Conservation (phyloP, 2,888 invertebrate species). For the Cryptus armator region DNA sequence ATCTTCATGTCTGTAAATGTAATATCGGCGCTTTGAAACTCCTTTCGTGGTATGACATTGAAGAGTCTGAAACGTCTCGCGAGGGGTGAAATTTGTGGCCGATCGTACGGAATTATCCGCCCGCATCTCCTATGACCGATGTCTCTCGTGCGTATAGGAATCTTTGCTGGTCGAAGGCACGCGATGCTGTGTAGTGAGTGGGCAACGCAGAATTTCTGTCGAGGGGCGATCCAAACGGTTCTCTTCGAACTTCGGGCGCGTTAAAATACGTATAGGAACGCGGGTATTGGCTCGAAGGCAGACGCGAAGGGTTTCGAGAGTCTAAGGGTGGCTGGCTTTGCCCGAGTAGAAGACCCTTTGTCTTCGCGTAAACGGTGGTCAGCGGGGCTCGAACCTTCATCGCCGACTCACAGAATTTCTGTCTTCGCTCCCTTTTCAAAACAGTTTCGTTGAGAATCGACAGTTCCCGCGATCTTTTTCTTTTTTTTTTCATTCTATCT, state of each 20-base stretch:
- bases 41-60: background rate
- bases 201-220: slow-evolving; percentile 28
- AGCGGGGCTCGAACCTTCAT: slow-evolving; percentile 53
- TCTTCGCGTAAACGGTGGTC: slow-evolving; percentile 69
- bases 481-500: slow-evolving; percentile 51
- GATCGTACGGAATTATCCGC: slow-evolving; percentile 56
- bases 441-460: slow-evolving; percentile 23
- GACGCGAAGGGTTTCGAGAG: slow-evolving; percentile 32
- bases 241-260: slow-evolving; percentile 37
- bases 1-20: background rate
- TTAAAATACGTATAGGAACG: slow-evolving; percentile 56
- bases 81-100: slow-evolving; percentile 39
- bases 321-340: slow-evolving; percentile 29
- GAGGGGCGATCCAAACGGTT: slow-evolving; percentile 31
- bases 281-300: slow-evolving; percentile 65
- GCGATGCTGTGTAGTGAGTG: slow-evolving; percentile 1
- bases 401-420: slow-evolving; percentile 45
- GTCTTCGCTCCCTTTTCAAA: slow-evolving; percentile 46
- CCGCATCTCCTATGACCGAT: slow-evolving; percentile 69
- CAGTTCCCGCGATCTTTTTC: slow-evolving; percentile 18
- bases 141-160: slow-evolving; percentile 19
- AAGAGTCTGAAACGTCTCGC: slow-evolving; percentile 9
- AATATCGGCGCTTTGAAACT: background rate
- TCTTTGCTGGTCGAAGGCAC: slow-evolving; percentile 18
- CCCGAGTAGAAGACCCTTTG: slow-evolving; percentile 58